Evolutionary conservation across 1,140 invertebrate species (phyloP), one percentile per base, ranked within the genome.

Genomic region (Aphaenogaster floridana): DNA sequence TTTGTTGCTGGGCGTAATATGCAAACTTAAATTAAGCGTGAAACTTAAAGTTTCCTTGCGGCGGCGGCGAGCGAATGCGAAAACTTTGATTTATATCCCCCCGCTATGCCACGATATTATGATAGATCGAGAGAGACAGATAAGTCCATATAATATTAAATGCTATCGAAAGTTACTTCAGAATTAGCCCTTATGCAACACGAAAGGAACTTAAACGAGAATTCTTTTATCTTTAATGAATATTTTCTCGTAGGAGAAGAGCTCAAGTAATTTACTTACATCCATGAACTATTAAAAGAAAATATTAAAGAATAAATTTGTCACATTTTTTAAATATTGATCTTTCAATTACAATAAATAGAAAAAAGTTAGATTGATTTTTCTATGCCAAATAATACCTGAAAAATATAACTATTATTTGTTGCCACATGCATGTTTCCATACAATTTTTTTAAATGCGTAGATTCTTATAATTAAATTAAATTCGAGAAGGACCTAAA

Each of bases 21-120:
- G 74, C 64, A 74, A 68, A 89, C 83, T 89, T 90, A 90, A 84
- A 84, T 84, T 74, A 84, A 84, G 80, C 54, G 52, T 57, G 42
- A 84, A 84, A 84, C 80, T 84, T 84, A 21, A 74, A 84, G 69
- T 84, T 84, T 76, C 7, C 54, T 72, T 48, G 80, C 39, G n/a
- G 80, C 54, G n/a, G 80, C 69, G 57, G 54, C 54, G 57, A 84
- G 69, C 54, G 69, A 83, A 83, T 74, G 39, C 80, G 80, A 84
- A 84, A 84, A 84, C 80, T 84, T 84, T 83, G 80, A 83, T 83
- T 83, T 84, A 84, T 84, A 84, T 84, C 39, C 80, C 42, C 28
- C 28, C 34, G 48, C 17, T 50, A 17, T 13, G 42, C 69, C 17
- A 42, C 34, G 54, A 84, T 83, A 83, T 83, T 72, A 61, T 74